Conservation (phyloP, 2,888 invertebrate species). For the Mimumesa dahlbomi region DNA sequence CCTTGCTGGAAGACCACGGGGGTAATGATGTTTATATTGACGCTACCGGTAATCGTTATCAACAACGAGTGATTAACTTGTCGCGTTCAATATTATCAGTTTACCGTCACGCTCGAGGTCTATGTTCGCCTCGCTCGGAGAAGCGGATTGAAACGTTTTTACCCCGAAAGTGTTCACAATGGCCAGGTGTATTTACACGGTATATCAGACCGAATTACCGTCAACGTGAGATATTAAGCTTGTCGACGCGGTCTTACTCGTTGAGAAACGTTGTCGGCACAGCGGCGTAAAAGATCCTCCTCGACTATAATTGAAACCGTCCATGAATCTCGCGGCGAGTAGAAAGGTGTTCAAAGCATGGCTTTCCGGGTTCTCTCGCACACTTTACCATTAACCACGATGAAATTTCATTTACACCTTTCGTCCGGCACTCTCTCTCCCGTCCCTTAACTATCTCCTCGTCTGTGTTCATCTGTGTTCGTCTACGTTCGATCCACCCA, state of each 20-base stretch:
- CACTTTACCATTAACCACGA: constrained; percentile 1
- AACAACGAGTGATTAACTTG: constrained; percentile 33
- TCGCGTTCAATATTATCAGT: constrained; percentile 15
- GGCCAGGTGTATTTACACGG: constrained; percentile 9
- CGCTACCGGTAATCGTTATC: constrained; percentile 48
- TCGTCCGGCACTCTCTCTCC: not conserved
- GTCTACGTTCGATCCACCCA: not conserved
- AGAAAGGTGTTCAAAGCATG: constrained; percentile 3
- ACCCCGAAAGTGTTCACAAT: no score
- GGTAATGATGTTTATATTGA: constrained; percentile 13
- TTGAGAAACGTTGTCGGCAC: not conserved
- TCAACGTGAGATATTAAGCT: constrained; percentile 6
- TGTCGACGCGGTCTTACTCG: not conserved
- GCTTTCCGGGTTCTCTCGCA: constrained; percentile 10
- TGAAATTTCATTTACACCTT: constrained; percentile 28
- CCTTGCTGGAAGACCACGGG: not conserved
- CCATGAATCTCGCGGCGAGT: constrained; percentile 20
- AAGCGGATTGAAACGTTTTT: no score
- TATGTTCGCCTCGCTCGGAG: not conserved
- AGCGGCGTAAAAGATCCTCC: not conserved
- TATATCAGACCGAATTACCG: constrained; percentile 15
- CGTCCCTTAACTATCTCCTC: not conserved
- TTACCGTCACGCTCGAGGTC: not conserved
- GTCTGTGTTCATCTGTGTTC: not conserved
- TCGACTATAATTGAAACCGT: not conserved